Conservation (phyloP, 1,140 invertebrate species). For the Melanaphis sacchari region DNA sequence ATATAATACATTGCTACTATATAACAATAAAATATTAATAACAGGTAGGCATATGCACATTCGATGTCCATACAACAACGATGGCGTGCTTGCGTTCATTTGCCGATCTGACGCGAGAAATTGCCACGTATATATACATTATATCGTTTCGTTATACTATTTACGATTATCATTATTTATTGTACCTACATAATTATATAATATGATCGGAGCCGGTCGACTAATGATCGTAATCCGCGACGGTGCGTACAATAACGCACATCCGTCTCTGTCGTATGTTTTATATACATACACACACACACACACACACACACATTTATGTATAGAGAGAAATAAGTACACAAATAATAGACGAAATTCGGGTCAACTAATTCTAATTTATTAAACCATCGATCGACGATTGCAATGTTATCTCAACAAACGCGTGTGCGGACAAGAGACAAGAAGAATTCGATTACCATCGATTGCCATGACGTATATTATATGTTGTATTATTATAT, state of each 20-base stretch:
- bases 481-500: neutral
- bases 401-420: neutral
- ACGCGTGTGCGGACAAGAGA: slow-evolving; percentile 3
- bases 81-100: slow-evolving; percentile 22
- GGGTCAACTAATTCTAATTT: neutral
- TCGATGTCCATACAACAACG: neutral
- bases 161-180: slow-evolving; percentile 9
- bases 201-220: neutral
- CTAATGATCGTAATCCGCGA: slow-evolving; percentile 35
- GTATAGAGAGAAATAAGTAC: neutral
- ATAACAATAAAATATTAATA: neutral
- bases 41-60: neutral
- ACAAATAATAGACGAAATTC: neutral
- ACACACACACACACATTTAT: no score
- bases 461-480: neutral
- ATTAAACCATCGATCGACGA: neutral
- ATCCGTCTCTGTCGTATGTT: neutral
- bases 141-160: neutral
- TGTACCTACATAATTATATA: neutral
- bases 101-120: neutral
- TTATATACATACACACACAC: neutral
- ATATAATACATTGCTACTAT: neutral
- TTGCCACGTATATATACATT: neutral
- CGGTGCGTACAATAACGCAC: neutral
- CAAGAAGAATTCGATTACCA: slow-evolving; percentile 21